Evolutionary conservation across 1,140 invertebrate species (phyloP), one percentile per base, ranked within the genome.

Genomic region (Planococcus citri): DNA sequence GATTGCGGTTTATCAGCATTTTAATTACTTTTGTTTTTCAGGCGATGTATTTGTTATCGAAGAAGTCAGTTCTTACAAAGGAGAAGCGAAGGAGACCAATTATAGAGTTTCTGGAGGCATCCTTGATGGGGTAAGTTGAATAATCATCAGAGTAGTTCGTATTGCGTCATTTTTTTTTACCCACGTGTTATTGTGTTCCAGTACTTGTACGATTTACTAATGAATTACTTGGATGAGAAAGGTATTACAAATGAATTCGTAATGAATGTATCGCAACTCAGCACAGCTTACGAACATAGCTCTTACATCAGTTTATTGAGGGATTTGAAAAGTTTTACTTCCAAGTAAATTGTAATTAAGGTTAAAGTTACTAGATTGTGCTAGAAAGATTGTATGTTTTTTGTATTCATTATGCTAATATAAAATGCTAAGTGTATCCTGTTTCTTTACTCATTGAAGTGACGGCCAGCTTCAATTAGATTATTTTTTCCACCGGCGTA

Each of bases 141-240:
- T 71, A 9, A 37, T 22, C n/a, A 64, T 70, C 6, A 2, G 14
- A 29, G 21, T 29, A 29, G 1, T n/a, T 27, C 22, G 17, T 27
- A 21, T 10, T 37, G 41, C 24, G n/a, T 70, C 8, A 64, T 64
- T 33, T 64, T n/a, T 12, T 24, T 29, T n/a, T 38, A 41, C 6
- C 21, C 14, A 68, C 17, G 17, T 37, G 29, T 74, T 75, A 72
- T 74, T 77, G 73, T 78, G 75, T 86, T 86, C 14, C 80, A 94
- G 91, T 92, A 94, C 76, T 79, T 97, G 25, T 97, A 97, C 76
- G 94, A 97, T 78, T 82, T 96, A 22, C 79, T 97, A 57, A 92
- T 97, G 89, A 95, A 95, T 75, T 83, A 92, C 71, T 81, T 97
- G 68, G 93, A 96, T 77, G 94, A 97, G 76, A 92, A 95, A 75